Evolutionary conservation across 2,113 vertebrate genomes (phyloP).

Genomic region (Desmodus rotundus): DNA sequence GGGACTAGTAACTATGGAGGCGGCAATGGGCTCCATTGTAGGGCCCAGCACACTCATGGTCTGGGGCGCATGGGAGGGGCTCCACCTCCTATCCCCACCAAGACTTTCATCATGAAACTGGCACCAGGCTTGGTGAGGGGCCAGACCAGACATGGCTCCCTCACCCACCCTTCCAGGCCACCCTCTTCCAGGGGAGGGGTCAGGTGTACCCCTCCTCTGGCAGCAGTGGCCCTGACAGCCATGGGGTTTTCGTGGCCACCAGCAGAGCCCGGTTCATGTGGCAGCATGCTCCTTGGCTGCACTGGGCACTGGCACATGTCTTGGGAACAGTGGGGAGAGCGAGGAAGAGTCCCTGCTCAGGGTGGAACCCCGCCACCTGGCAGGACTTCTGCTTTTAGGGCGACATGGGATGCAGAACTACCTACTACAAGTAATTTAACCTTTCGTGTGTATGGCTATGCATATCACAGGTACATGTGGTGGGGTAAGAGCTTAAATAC

Average conservation of each 20-base stretch:
- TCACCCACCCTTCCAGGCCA: background rate
- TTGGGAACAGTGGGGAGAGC: background rate
- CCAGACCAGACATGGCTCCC: background rate
- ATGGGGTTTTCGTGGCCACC: background rate
- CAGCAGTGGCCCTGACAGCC: background rate
- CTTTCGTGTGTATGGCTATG: slow-evolving; percentile 61
- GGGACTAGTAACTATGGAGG: background rate
- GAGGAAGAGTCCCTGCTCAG: background rate
- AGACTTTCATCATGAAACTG: background rate
- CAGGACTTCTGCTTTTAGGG: slow-evolving; percentile 49
- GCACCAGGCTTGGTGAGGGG: background rate
- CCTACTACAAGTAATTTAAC: slow-evolving; percentile 56
- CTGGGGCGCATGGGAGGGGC: background rate
- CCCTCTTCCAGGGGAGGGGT: background rate
- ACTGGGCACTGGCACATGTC: accelerated
- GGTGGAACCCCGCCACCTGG: slow-evolving; percentile 58
- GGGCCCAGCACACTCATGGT: background rate
- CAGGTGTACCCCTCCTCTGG: too few species aligned
- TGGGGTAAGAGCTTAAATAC: slow-evolving; percentile 68
- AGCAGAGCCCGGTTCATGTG: background rate
- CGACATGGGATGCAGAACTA: slow-evolving; percentile 67
- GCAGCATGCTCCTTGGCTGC: background rate
- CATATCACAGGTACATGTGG: slow-evolving; percentile 9
- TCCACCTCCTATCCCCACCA: too few species aligned
- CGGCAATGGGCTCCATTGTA: background rate